Conservation (phyloP, 2,113 vertebrate species). For the Anoura caudifer region DNA sequence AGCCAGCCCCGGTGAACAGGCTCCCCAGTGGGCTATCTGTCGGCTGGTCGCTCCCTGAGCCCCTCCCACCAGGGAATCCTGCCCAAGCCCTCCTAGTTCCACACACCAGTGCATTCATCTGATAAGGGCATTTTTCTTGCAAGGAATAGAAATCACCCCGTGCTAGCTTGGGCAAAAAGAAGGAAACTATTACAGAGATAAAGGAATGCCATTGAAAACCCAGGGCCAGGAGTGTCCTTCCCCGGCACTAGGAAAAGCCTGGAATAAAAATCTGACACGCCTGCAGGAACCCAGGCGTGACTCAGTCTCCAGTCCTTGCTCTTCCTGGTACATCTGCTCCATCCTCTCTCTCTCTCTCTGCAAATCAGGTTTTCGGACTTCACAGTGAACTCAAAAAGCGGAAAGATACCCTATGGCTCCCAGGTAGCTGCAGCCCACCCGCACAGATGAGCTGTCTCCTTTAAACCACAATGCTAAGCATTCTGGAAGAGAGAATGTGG, state of each 20-base stretch:
- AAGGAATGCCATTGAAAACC: not conserved
- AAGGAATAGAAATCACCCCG: not conserved
- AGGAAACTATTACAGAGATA: not conserved
- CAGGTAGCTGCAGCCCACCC: not conserved
- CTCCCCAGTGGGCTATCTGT: not conserved
- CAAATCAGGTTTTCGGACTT: not conserved
- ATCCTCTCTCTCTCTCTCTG: not conserved
- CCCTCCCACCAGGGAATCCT: not conserved
- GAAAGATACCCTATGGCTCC: not conserved
- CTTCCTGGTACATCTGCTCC: not conserved
- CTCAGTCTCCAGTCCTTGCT: not conserved
- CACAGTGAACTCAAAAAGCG: not conserved
- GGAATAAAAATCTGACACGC: not conserved
- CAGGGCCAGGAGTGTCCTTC: not conserved
- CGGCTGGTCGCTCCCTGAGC: not conserved
- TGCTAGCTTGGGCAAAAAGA: not conserved
- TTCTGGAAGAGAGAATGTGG: not conserved
- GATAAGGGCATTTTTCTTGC: not conserved
- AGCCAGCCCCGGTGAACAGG: not conserved
- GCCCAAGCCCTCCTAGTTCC: not conserved
- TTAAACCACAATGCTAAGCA: not conserved
- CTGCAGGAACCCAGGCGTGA: not conserved
- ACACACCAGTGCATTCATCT: not conserved
- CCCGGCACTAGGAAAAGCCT: not conserved
- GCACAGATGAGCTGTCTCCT: not conserved